phyloP scores from a whole-genome alignment of 1,140 invertebrate species.

The Procambarus clarkii region DNA sequence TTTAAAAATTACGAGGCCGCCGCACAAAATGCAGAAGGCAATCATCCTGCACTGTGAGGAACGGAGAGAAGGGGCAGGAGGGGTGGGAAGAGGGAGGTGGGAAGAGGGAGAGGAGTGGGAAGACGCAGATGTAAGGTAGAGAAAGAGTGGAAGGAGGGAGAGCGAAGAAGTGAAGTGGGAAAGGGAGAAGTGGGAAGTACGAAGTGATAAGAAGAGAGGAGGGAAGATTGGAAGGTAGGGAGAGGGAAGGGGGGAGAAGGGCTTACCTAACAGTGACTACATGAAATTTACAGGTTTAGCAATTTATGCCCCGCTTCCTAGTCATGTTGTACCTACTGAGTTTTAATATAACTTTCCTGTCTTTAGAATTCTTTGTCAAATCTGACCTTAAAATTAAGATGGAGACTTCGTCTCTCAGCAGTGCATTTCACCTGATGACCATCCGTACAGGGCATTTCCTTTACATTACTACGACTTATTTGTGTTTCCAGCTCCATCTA shows the following conservation, averaged over 20 bases:
- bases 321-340: too few relatives aligned
- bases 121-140: background rate
- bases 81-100: background rate
- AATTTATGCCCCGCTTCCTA: too few relatives aligned
- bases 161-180: background rate
- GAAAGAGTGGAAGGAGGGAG: background rate
- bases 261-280: too few relatives aligned
- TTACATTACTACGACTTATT: too few relatives aligned
- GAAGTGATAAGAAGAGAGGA: background rate
- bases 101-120: background rate
- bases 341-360: too few relatives aligned
- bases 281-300: too few relatives aligned
- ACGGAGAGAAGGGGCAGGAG: background rate
- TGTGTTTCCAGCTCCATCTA: too few relatives aligned
- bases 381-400: too few relatives aligned
- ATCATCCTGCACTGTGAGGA: background rate
- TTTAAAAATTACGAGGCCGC: slow-evolving; percentile 15
- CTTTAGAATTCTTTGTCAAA: too few relatives aligned
- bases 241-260: background rate
- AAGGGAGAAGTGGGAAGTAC: background rate
- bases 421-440: too few relatives aligned
- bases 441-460: too few relatives aligned
- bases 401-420: too few relatives aligned
- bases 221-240: background rate
- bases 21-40: background rate